A percentile compares a stretch with the other conserved stretches of the same genome.
These are phyloP conservation scores for Sandelia bainsii DNA, from an alignment of 2,797 vertebrate species.

Conservation along the genomic window DNA sequence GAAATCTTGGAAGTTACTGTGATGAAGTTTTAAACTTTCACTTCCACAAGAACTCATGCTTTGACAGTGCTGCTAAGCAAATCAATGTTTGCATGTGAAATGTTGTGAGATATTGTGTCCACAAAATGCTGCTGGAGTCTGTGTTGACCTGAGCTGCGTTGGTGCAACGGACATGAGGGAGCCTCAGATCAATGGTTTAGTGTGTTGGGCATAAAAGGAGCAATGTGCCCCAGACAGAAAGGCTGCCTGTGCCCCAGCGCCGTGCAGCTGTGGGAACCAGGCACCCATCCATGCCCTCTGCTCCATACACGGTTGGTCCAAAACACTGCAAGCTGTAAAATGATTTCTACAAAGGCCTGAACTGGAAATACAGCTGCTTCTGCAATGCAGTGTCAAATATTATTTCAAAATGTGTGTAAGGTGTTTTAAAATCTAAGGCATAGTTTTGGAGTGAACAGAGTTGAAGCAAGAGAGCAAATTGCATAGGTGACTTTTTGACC, in stretches of 20 bases:
- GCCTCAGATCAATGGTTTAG: conserved; percentile 79
- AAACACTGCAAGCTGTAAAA: conserved; percentile 53
- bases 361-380: conserved; percentile 16
- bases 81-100: conserved; percentile 40
- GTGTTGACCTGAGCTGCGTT: conserved; percentile 53
- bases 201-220: conserved; percentile 81
- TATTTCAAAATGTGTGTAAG: not conserved
- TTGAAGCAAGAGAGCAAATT: not conserved
- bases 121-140: conserved; percentile 29
- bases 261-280: conserved; percentile 77
- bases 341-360: conserved; percentile 27
- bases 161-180: conserved; percentile 53
- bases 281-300: conserved; percentile 73
- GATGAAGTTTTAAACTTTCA: not conserved
- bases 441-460: not conserved
- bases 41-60: not conserved
- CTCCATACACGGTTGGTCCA: conserved; percentile 53
- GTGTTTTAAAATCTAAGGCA: not conserved
- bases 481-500: conserved; percentile 6
- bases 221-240: conserved; percentile 82
- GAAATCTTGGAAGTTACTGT: not conserved
- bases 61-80: conserved; percentile 24
- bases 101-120: conserved; percentile 45
- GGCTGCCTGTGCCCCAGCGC: conserved; percentile 75
- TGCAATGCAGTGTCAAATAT: not conserved